These are phyloP conservation scores for Acrossocheilus wenchowensis DNA, from an alignment of 2,797 vertebrate species.

Conservation along the genomic window DNA sequence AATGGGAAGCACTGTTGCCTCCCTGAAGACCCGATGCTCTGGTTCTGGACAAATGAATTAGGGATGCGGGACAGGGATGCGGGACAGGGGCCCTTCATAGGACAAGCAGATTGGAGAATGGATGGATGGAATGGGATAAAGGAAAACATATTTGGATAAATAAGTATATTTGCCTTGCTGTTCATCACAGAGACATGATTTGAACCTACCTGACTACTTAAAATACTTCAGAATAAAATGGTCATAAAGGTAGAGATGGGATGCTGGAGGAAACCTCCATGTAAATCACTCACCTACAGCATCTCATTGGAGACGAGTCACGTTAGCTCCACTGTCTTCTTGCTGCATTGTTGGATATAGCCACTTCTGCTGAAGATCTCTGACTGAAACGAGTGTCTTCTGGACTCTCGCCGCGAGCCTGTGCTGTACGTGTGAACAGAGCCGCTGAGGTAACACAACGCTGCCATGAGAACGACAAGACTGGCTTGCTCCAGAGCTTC, in stretches of 20 bases:
- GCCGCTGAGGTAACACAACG: constrained; percentile 70
- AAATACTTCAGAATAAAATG: not conserved
- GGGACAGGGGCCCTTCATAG: not conserved
- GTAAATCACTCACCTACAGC: not conserved
- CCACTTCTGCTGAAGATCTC: not conserved
- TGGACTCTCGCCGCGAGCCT: not conserved
- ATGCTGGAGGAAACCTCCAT: not conserved
- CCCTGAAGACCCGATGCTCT: not conserved
- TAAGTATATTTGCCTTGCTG: not conserved
- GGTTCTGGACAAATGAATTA: not conserved
- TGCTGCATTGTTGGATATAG: not conserved
- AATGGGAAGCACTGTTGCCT: not conserved
- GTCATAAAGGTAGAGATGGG: not conserved
- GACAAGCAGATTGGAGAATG: not conserved
- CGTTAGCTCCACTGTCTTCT: not conserved
- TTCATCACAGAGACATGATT: not conserved
- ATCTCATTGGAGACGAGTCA: not conserved
- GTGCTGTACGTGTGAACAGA: not conserved
- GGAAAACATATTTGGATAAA: not conserved
- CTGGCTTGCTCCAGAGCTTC: constrained; percentile 74
- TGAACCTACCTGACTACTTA: not conserved
- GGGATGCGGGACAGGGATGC: not conserved
- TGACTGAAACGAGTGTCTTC: no score
- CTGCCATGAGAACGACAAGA: constrained; percentile 74
- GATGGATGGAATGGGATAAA: not conserved